A percentile compares a stretch with the other conserved stretches of the same genome.
phyloP scores from a whole-genome alignment of 2,113 vertebrate species.

The Ictalurus furcatus region DNA sequence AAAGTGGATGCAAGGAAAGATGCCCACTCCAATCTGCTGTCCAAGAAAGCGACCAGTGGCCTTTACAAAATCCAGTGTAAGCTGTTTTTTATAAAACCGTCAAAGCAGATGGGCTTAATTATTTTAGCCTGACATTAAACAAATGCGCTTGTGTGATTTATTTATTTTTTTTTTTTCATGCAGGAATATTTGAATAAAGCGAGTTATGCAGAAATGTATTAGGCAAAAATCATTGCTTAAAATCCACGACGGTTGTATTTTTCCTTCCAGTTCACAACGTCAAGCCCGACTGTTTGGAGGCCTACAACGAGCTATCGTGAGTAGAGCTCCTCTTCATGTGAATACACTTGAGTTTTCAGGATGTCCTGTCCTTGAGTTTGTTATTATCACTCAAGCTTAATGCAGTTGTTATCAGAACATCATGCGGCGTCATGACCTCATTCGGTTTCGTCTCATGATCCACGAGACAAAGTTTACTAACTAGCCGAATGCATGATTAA shows the following conservation, averaged over 20 bases:
- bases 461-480: background rate
- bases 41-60: constrained; percentile 93
- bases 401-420: background rate
- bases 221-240: constrained; percentile 25
- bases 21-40: constrained; percentile 93
- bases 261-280: constrained; percentile 88
- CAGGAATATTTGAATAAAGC: background rate
- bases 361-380: background rate
- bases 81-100: constrained; percentile 31
- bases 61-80: constrained; percentile 96
- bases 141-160: background rate
- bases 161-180: no score
- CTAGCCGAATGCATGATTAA: background rate
- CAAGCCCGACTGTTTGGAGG: constrained; percentile 90
- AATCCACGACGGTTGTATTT: constrained; percentile 42
- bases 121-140: background rate
- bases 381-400: background rate
- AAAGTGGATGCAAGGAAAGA: constrained; percentile 93
- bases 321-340: constrained; percentile 51
- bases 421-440: background rate
- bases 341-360: background rate
- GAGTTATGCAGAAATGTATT: background rate
- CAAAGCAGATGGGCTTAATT: background rate
- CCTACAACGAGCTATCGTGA: constrained; percentile 93
- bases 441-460: background rate